phyloP scores from a whole-genome alignment of 92 coral and sea anemone genomes.

The Epizoanthus illoricatus region DNA sequence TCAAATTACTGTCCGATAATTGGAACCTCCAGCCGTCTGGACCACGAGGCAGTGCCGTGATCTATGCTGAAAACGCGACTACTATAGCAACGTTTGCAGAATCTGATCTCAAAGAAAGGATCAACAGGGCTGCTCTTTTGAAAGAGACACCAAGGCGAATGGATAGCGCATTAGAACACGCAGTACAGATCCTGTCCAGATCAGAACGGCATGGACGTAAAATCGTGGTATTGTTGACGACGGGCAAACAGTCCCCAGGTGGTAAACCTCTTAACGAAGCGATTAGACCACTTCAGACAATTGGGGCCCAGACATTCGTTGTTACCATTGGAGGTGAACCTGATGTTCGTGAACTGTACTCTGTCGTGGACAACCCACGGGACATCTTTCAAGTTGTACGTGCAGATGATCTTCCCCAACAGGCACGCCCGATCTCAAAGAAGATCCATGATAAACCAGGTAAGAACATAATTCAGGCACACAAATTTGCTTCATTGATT shows the following conservation, averaged over 20 bases:
- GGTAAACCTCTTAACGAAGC: slow-evolving; percentile 43
- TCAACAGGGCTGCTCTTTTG: slow-evolving; percentile 44
- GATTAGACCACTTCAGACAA: slow-evolving; percentile 2
- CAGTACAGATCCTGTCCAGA: slow-evolving; percentile 1
- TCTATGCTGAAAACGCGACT: slow-evolving; percentile 49
- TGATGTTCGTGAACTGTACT: background rate
- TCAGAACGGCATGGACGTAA: slow-evolving; percentile 19
- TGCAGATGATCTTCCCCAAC: background rate
- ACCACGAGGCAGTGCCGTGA: slow-evolving; percentile 66
- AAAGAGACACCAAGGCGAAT: slow-evolving; percentile 29
- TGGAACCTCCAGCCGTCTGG: slow-evolving; percentile 51
- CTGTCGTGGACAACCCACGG: background rate
- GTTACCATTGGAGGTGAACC: slow-evolving; percentile 18
- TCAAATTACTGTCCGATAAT: slow-evolving; percentile 51
- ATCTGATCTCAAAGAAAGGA: slow-evolving; percentile 45
- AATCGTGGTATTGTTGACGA: slow-evolving; percentile 48
- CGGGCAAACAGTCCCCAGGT: slow-evolving; percentile 38
- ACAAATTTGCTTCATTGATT: too few species aligned
- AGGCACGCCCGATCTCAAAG: slow-evolving; percentile 21
- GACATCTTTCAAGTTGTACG: slow-evolving; percentile 15
- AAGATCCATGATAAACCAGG: slow-evolving; percentile 21
- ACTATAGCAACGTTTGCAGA: slow-evolving; percentile 45
- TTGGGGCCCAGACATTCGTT: slow-evolving; percentile 33
- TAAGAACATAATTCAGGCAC: background rate
- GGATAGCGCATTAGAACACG: slow-evolving; percentile 15